Evolutionary conservation across 2,113 vertebrate species (phyloP), one percentile per base, ranked within the genome.

Genomic region (Cichladusa arquata): DNA sequence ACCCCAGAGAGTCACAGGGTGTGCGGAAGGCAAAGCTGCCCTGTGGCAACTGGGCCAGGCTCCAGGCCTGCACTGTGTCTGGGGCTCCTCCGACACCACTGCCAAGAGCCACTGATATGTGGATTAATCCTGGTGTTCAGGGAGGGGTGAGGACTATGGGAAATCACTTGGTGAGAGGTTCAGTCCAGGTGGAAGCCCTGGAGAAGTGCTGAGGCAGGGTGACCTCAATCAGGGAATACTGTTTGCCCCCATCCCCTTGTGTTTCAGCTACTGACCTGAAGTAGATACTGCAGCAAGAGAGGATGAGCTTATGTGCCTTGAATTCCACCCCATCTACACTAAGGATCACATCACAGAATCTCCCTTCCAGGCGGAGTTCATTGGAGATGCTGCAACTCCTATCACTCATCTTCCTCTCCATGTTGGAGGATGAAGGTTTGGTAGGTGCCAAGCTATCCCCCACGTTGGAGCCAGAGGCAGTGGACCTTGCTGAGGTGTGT

Each of bases 221-320:
- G 80, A 31, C 16, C 8, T 40, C 19, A 76, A 6, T 22, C 12
- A 7, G 45, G 88, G 22, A 25, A 28, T 29, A 2, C n/a, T 14
- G 3, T 36, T 36, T 77, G 45, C 33, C 45, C 74, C 82, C 4
- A 2, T n/a, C 19, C 22, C 72, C 42, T 29, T 58, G 60, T 20
- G 25, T 44, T 58, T 31, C 48, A 19, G 33, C 64, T 38, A 71
- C 97, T 97, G 69, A 98, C 98, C 98, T 98, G 96, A 99, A 99
- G 54, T 98, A 99, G 72, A 93, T 93, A 64, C 98, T 98, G 95
- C 98, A 98, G 94, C 97, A 98, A 81, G 98, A 99, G 34, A 99
- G 97, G 95, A 98, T 98, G 97, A 98, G 98, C 97, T 98, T 99
- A 94, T 99, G 98, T 73, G 97, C 98, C 14, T 96, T 97, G 93